Conservation (phyloP, 2,888 invertebrate genomes). For the Amiota minor region DNA sequence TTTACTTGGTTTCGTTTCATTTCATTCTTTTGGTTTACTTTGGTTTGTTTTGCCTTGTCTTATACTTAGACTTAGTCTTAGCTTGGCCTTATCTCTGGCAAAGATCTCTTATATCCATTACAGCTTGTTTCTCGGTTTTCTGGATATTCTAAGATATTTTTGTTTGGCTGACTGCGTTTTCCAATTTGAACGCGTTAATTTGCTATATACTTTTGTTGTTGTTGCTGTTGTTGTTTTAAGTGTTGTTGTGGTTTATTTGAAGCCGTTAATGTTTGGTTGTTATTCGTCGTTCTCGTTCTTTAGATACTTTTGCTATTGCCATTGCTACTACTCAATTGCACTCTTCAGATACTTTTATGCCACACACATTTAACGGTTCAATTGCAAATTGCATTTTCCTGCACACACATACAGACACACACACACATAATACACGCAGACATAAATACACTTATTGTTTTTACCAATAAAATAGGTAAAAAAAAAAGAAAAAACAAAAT, state of each 20-base stretch:
- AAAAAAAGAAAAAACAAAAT: not conserved
- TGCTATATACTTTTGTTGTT: not conserved
- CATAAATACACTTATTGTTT: slow-evolving; percentile 10
- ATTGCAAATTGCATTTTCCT: slow-evolving; percentile 61
- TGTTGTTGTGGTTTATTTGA: slow-evolving; percentile 21
- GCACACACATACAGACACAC: not conserved
- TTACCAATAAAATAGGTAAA: not conserved
- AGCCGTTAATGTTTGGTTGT: slow-evolving; percentile 21
- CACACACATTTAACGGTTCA: slow-evolving; percentile 59
- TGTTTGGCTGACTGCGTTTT: slow-evolving; percentile 10
- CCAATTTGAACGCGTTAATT: slow-evolving; percentile 28
- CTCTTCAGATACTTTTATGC: slow-evolving; percentile 29
- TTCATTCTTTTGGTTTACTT: no score
- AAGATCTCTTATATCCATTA: no score
- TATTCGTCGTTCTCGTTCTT: not conserved
- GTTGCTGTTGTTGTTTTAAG: no score
- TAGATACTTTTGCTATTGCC: slow-evolving; percentile 42
- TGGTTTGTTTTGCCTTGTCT: no score
- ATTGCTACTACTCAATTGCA: slow-evolving; percentile 38
- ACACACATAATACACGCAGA: not conserved
- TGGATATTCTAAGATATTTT: no score
- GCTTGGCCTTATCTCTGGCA: no score
- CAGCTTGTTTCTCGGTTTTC: no score
- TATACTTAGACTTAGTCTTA: no score
- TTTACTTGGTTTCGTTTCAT: not conserved